phyloP scores from a whole-genome alignment of 2,113 vertebrate genomes.

The Leucopternis melanops region DNA sequence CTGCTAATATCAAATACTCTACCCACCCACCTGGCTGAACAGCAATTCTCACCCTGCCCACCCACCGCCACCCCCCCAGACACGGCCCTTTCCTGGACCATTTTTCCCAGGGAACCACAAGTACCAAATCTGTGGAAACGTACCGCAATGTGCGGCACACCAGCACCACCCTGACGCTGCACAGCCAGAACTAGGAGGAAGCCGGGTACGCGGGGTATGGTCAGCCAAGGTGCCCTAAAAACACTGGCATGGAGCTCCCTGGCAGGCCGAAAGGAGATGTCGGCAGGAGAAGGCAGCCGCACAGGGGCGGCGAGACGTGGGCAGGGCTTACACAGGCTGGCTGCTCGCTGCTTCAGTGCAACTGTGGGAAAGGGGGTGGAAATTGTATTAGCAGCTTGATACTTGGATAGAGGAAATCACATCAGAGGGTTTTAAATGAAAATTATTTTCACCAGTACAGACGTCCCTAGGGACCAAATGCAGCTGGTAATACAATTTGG shows the following conservation, averaged over 20 bases:
- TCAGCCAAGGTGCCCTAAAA: background rate
- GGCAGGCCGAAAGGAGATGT: background rate
- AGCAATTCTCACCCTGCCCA: background rate
- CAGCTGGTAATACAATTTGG: background rate
- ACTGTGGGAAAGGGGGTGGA: background rate
- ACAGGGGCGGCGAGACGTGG: accelerated
- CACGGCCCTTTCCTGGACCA: accelerated
- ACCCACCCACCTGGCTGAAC: accelerated
- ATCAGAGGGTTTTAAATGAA: background rate
- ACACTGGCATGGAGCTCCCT: accelerated
- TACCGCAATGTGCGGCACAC: accelerated
- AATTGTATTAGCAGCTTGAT: background rate
- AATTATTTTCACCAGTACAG: background rate
- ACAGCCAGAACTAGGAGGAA: background rate
- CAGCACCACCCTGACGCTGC: accelerated
- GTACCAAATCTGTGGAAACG: accelerated
- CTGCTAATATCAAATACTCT: background rate
- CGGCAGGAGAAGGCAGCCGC: background rate
- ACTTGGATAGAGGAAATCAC: background rate
- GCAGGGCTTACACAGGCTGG: background rate
- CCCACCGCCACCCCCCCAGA: background rate
- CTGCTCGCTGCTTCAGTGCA: background rate
- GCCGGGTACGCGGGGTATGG: accelerated
- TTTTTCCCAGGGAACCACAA: accelerated
- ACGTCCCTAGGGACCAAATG: background rate